Evolutionary conservation across 2,888 invertebrate genomes (phyloP), one percentile per base, ranked within the genome.

Genomic region (Nomada fucata): DNA sequence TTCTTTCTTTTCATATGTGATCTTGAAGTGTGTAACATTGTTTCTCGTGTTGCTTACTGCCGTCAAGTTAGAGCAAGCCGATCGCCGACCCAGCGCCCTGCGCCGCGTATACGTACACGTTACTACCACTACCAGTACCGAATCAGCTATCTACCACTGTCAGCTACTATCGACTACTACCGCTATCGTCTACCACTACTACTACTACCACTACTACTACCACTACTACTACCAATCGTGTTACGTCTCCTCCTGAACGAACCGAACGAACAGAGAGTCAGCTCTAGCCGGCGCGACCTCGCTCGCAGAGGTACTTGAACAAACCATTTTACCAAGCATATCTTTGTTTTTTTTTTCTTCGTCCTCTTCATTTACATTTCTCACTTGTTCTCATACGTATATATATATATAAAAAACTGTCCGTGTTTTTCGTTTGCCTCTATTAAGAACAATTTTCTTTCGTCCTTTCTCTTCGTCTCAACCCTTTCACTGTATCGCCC

Each of bases 1-100:
- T 63, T 71, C 29, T 61, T 76, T 80, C 65, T 67, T 76, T 68
- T 72, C 64, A 65, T 61, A 67, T 83, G 57, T 85, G 78, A 84
- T 82, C 68, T 82, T 80, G 78, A 76, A 63, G 76, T 87, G 73
- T 88, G 78, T 89, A 90, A 91, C 89, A 87, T 82, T 87, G 80
- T 90, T 89, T 90, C 86, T 91, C 89, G 88, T 91, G 86, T 91
- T 92, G 91, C 91, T 92, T 92, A 90, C 88, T 91, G 92, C 91
- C 91, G 90, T 91, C 92, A 93, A 93, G 93, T 93, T 93, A 93
- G 93, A 92, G 93, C 93, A 93, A 93, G 92, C 92, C 91, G 92
- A 90, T 91, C 91, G 91, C 90, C 92, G 90, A 92, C 89, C 92
- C 92, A 92, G 93, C 93, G 91, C 91, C 92, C 92, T 92, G 90